Percentiles rank a stretch among this genome's conserved stretches.
Evolutionary conservation across 1,140 invertebrate species (phyloP).

Genomic region (Popillia japonica): DNA sequence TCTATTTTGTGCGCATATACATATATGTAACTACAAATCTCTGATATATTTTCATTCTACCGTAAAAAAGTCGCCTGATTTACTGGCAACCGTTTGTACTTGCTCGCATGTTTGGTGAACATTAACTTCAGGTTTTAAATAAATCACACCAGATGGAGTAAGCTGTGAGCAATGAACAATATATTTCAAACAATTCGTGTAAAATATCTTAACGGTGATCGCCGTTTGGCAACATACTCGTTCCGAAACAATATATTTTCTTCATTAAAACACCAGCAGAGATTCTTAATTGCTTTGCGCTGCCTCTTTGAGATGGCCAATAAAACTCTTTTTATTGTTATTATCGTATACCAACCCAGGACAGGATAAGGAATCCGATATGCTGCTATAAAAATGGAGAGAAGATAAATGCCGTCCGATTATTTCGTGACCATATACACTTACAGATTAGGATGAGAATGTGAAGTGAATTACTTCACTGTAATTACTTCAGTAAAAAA

Average conservation of each 20-base stretch:
- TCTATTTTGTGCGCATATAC: too few species aligned
- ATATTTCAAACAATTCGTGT: constrained; percentile 14
- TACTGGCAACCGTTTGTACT: neutral
- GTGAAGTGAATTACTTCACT: neutral
- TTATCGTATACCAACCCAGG: neutral
- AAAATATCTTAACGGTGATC: constrained; percentile 21
- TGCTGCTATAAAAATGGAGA: neutral
- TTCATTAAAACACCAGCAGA: constrained; percentile 27
- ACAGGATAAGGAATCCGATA: neutral
- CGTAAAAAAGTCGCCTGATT: constrained; percentile 12
- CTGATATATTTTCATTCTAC: neutral
- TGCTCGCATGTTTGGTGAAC: constrained; percentile 9
- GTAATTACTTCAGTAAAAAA: too few species aligned
- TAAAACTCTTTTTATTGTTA: constrained; percentile 32
- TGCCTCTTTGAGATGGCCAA: neutral
- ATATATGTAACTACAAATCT: too few species aligned
- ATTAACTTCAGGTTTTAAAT: neutral
- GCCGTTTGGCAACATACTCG: constrained; percentile 12
- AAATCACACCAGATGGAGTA: constrained; percentile 13
- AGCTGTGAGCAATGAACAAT: neutral
- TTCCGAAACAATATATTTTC: constrained; percentile 26
- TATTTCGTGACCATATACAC: neutral
- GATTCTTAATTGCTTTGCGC: constrained; percentile 16
- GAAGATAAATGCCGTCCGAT: neutral
- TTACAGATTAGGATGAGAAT: neutral